Base-by-base conservation (phyloP, 2,888 invertebrate species). In the Hydrotaea cyrtoneurina region DNA sequence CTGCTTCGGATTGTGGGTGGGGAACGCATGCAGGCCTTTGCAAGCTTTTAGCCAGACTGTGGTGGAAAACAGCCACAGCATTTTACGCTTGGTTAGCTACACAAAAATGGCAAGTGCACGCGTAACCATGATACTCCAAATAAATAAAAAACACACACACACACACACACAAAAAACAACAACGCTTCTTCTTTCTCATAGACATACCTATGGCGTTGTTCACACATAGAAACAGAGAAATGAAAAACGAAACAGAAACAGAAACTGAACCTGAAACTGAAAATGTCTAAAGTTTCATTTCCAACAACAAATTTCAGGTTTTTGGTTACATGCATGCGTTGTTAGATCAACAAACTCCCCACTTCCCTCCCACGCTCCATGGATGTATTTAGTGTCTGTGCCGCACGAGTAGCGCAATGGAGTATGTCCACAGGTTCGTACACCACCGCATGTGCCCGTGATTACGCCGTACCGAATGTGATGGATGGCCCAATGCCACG, bases 1-100 rank as follows among this genome's bases (percentile, higher is more conserved):
- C 55, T 71, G 78, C 73, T 74, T 62, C 36, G 55, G 17, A 17
- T 11, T 39, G 21, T 23, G 64, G n/a, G 43, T 53, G 21, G 21
- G 43, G 69, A 31, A n/a, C 50, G 77, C 31, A 50, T 78, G 64
- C 71, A 79, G 79, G 81, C 79, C 43, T 85, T 77, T 62, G 74
- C 23, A 8, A 21, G 46, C 5, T 46, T 73, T 82, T 80, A 43
- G 43, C 36, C 31, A 78, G 71, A 72, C 72, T 75, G 15, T 15
- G 78, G 59, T 19, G 78, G 62, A 64, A 78, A 43, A 69, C 72
- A 36, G 77, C 82, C 85, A 69, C 82, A 85, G 79, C 74, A 82
- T 85, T 82, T 82, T 62, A 77, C 79, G 85, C 85, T 85, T 82
- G 82, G 82, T 62, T 82, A 77, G 82, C 66, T 82, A 77, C 77